These are phyloP conservation scores for Aurelia aurita complex sp. Pacific DNA, from an alignment of 30 jellyfish, hydroid and myxozoan genomes.

Conservation along the genomic window DNA sequence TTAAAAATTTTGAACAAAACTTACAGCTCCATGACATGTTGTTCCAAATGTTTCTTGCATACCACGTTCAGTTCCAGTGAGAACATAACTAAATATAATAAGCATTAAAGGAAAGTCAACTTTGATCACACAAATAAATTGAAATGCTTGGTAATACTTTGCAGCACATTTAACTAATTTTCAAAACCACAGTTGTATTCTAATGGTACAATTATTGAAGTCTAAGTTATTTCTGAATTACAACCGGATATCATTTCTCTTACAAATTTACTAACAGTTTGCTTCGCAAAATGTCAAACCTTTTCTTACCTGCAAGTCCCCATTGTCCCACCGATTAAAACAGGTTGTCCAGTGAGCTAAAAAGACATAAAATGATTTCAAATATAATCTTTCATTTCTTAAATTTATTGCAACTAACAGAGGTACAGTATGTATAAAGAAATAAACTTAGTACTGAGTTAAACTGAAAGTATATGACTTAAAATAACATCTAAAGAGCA, in stretches of 20 bases:
- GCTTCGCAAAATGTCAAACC: not conserved
- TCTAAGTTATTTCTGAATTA: no score
- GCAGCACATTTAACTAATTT: no score
- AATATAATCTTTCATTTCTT: not conserved
- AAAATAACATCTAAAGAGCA: not conserved
- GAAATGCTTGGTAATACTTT: no score
- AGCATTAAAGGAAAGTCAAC: not conserved
- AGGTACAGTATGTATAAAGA: not conserved
- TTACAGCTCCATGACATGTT: constrained; percentile 99
- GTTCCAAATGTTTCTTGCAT: constrained; percentile 98
- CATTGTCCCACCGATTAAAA: constrained; percentile 98
- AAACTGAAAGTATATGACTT: not conserved
- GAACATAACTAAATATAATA: constrained; percentile 68
- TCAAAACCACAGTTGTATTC: no score
- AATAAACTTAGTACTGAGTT: not conserved
- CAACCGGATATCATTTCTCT: no score
- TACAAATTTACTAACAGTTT: no score
- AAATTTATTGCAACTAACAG: not conserved
- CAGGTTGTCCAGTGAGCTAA: constrained; percentile 97
- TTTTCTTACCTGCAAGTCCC: constrained; percentile 92
- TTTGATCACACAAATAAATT: no score
- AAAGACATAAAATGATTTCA: not conserved
- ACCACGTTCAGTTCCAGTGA: constrained; percentile 96
- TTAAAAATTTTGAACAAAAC: not conserved
- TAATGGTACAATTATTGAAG: no score